These are phyloP conservation scores for Cephus pulcher DNA, from an alignment of 2,888 invertebrate genomes.

Conservation along the genomic window DNA sequence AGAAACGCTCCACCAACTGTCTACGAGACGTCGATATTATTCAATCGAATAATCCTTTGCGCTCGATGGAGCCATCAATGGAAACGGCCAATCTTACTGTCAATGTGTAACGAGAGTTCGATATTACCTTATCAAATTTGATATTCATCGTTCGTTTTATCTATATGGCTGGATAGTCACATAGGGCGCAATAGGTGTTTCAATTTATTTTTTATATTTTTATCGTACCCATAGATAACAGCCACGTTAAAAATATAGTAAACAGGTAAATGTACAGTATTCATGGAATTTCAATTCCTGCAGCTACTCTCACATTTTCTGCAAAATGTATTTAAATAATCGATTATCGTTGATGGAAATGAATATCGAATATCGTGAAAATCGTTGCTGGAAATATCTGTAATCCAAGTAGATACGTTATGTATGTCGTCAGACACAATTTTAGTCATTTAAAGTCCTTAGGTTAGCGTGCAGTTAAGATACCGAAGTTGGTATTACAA, in stretches of 20 bases:
- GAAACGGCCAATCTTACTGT: constrained; percentile 22
- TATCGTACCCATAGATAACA: neutral
- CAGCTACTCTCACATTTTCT: neutral
- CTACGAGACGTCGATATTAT: constrained; percentile 42
- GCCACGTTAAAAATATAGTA: neutral
- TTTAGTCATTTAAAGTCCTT: neutral
- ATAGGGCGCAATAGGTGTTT: neutral
- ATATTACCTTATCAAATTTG: constrained; percentile 21
- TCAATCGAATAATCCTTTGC: constrained; percentile 42
- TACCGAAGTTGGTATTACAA: neutral
- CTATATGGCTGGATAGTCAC: neutral
- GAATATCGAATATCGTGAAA: too few relatives aligned
- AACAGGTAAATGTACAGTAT: neutral
- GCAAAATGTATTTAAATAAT: neutral
- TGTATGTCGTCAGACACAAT: neutral
- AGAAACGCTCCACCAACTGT: constrained; percentile 20
- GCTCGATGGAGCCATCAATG: constrained; percentile 19
- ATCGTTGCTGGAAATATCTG: neutral
- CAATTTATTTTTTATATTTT: neutral
- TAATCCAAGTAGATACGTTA: neutral
- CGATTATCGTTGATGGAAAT: neutral
- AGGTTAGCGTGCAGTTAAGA: neutral
- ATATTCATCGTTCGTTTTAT: neutral
- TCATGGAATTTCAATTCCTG: neutral
- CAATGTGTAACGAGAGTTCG: constrained; percentile 27